Conservation (phyloP, 1,140 invertebrate genomes). For the Helicoverpa armigera region DNA sequence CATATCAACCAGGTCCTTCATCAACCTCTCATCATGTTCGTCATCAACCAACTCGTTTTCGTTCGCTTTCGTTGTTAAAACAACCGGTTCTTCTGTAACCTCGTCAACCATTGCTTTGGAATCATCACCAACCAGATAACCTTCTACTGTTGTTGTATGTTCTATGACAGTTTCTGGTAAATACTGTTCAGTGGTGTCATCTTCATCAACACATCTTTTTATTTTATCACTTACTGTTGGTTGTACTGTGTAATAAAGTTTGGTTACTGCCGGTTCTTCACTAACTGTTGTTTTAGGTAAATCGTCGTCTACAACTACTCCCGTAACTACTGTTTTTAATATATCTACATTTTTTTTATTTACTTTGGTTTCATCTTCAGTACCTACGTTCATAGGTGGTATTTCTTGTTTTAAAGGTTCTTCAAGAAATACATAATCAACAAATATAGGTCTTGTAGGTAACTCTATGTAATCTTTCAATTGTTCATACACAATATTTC, state of each 20-base stretch:
- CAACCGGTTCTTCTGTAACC: neutral
- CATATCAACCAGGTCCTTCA: conserved; percentile 57
- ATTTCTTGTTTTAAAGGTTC: conserved; percentile 36
- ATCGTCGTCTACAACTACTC: conserved; percentile 3
- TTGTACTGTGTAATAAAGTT: conserved; percentile 22
- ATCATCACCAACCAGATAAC: conserved; percentile 40
- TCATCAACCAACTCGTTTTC: conserved; percentile 33
- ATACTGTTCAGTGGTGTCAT: neutral
- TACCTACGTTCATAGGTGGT: neutral
- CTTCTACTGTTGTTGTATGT: conserved; percentile 37
- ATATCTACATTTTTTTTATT: neutral
- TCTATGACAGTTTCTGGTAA: neutral
- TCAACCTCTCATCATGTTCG: conserved; percentile 4
- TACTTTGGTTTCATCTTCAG: neutral
- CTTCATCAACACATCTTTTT: conserved; percentile 2
- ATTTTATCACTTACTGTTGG: neutral
- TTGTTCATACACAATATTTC: conserved; percentile 40
- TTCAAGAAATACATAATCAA: conserved; percentile 51
- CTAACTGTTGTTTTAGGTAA: conserved; percentile 1
- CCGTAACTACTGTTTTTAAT: conserved; percentile 11
- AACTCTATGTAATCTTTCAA: conserved; percentile 49
- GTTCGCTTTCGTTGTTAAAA: conserved; percentile 34
- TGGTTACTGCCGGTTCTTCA: conserved; percentile 34
- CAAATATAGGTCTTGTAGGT: conserved; percentile 36
- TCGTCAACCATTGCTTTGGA: neutral